Percentiles rank a stretch among this genome's conserved stretches.
Conservation (phyloP, 2,888 invertebrate genomes). For the Drosophila differens region DNA sequence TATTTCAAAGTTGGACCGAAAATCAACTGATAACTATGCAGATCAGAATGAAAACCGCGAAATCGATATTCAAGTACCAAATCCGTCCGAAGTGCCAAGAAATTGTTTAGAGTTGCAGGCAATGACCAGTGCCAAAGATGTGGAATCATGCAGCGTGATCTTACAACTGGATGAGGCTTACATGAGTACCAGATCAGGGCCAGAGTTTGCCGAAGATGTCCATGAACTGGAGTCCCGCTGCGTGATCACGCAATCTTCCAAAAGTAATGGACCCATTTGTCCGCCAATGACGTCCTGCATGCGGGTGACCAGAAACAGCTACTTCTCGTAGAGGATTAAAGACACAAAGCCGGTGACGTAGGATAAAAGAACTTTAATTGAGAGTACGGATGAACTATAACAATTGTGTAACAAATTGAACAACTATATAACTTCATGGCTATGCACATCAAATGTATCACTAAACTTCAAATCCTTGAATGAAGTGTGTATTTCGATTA, state of each 20-base stretch:
- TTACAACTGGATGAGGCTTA: conserved; percentile 26
- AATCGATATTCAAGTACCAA: neutral
- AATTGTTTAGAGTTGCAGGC: neutral
- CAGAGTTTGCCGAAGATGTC: neutral
- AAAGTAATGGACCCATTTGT: conserved; percentile 62
- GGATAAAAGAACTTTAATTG: conserved; percentile 61
- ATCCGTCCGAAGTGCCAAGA: neutral
- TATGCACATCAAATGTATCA: conserved; percentile 28
- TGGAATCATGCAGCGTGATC: neutral
- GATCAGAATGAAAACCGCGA: neutral
- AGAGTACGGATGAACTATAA: conserved; percentile 44
- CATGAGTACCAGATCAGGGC: neutral
- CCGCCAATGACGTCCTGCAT: conserved; percentile 80
- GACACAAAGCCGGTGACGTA: conserved; percentile 8
- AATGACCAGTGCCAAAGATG: neutral
- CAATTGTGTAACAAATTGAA: conserved; percentile 46
- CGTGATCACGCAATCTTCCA: conserved; percentile 23
- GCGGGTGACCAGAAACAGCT: conserved; percentile 82
- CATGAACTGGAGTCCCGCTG: neutral
- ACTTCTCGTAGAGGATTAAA: conserved; percentile 76
- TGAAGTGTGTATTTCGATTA: conserved; percentile 29
- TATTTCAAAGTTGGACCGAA: conserved; percentile 14
- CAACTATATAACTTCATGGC: conserved; percentile 41
- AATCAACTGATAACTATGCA: neutral
- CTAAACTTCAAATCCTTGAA: conserved; percentile 30